Base-by-base conservation (phyloP, 2,888 invertebrate genomes). In the Temnothorax ravouxi region DNA sequence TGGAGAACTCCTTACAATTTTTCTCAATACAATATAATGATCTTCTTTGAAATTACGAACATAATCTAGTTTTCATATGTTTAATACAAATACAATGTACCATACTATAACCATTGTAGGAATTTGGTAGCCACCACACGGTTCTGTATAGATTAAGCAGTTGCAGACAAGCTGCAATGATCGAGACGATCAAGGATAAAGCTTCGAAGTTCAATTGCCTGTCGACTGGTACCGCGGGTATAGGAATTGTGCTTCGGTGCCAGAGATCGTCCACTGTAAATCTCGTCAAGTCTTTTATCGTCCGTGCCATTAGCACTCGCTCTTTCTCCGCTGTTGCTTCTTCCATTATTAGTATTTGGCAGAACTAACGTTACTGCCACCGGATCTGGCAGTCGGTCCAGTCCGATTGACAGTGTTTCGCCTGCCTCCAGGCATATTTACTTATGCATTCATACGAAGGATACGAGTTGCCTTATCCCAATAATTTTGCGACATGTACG, bases 81-180 rank as follows among this genome's bases (percentile, higher is more conserved):
- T 41, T 41, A 41, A 59, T 9, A 25, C 61, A 50, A 18, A 44
- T 74, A 71, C 34, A 61, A 85, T 96, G 95, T 95, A 99, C 99
- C 96, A 99, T 96, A 84, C 98, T 97, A 93, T 98, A 97, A 92
- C 97, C 97, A 84, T 97, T 98, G 93, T 98, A 97, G 0, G 99
- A 98, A 93, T 99, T 97, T 0, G 99, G 98, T 76, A 99, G 95
- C 99, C 99, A 99, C 99, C 99, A 99, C 18, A 98, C 97, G 2
- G 99, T 99, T 90, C 98, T 97, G 94, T 99, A 99, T 54, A 99
- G 96, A 95, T 99, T 99, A 61, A 99, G 96, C 94, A 99, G 98
- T 95, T 99, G 99, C 81, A 99, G 96, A 79, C 97, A 97, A 34
- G 98, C 97, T 0, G 97, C 97, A 62, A 97, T 96, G 41, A 97